Percentiles rank a stretch among this genome's conserved stretches.
Conservation (phyloP, 2,797 vertebrate genomes). For the Chromobotia macracanthus region DNA sequence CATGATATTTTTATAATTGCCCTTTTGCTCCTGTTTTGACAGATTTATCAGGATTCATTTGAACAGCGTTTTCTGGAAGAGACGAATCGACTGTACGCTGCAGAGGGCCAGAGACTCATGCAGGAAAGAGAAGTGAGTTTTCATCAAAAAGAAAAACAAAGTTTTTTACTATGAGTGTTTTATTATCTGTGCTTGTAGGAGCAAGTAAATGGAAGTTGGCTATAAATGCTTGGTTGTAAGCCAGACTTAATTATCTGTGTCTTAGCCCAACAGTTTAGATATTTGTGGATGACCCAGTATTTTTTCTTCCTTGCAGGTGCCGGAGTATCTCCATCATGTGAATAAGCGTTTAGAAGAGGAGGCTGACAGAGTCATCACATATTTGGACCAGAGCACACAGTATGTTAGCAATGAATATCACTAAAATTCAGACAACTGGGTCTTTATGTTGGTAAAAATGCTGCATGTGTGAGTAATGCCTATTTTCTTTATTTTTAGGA, state of each 20-base stretch:
- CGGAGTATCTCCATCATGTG: slow-evolving; percentile 98
- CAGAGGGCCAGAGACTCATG: slow-evolving; percentile 98
- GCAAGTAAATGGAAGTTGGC: too few relatives aligned
- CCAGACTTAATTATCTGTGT: too few relatives aligned
- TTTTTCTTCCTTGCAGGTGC: slow-evolving; percentile 80
- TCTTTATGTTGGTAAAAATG: too few relatives aligned
- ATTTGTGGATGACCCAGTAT: background rate
- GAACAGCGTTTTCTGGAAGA: slow-evolving; percentile 95
- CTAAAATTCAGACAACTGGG: too few relatives aligned
- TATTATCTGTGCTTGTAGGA: too few relatives aligned
- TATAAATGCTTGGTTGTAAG: too few relatives aligned
- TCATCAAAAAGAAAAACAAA: background rate
- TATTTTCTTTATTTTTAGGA: slow-evolving; percentile 77
- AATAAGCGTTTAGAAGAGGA: slow-evolving; percentile 97
- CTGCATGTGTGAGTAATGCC: too few relatives aligned
- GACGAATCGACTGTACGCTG: slow-evolving; percentile 93
- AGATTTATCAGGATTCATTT: slow-evolving; percentile 99
- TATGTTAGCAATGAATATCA: slow-evolving; percentile 59
- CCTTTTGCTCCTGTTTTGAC: background rate
- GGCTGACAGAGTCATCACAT: slow-evolving; percentile 96
- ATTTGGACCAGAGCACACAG: slow-evolving; percentile 99
- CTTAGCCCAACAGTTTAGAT: background rate
- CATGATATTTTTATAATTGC: too few relatives aligned
- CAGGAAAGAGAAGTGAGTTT: slow-evolving; percentile 93
- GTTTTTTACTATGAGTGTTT: too few relatives aligned